Evolutionary conservation across 1,140 invertebrate genomes (phyloP), one percentile per base, ranked within the genome.

Genomic region (Drosophila micromelanica): DNA sequence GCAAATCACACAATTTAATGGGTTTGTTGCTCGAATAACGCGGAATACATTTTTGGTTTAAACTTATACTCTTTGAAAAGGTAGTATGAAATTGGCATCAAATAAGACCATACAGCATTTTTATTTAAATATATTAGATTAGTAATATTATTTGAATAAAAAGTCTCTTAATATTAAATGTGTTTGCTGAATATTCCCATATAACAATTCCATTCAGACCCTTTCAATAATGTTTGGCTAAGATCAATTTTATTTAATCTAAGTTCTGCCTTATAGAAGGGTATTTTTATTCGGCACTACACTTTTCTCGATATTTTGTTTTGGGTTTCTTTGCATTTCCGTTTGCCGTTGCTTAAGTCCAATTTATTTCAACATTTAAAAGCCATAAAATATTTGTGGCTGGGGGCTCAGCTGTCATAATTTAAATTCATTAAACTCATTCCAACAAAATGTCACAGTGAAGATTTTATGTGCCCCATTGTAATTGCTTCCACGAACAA

Each of bases 1-100:
- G 76, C 85, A 90, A 89, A 90, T 90, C 84, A 90, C 80, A 89
- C 76, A 71, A 84, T 89, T 89, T 90, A 84, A 87, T 87, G 85
- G 79, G 45, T 78, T 69, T 73, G 46, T 73, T 67, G 73, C 48
- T 55, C 32, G 45, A 56, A 70, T 46, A 32, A 38, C 5, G 13
- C 12, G 23, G 9, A 45, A 30, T 43, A 27, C 11, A 32, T 59
- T 35, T 45, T 51, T 35, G 51, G 7, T 20, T 4, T 43, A 40
- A 23, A n/a, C n/a, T 4, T 27, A 57, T 30, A 32, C 55, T 2
- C 55, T 45, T 12, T 6, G 13, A 13, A 13, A 2, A 13, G n/a
- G n/a, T 40, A n/a, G 5, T 13, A n/a, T 40, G 2, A 40, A n/a
- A 13, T 40, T 35, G 32, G 8, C 8, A 35, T 35, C 27, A 27